phyloP scores from a whole-genome alignment of 2,797 vertebrate species.

The Myripristis murdjan region DNA sequence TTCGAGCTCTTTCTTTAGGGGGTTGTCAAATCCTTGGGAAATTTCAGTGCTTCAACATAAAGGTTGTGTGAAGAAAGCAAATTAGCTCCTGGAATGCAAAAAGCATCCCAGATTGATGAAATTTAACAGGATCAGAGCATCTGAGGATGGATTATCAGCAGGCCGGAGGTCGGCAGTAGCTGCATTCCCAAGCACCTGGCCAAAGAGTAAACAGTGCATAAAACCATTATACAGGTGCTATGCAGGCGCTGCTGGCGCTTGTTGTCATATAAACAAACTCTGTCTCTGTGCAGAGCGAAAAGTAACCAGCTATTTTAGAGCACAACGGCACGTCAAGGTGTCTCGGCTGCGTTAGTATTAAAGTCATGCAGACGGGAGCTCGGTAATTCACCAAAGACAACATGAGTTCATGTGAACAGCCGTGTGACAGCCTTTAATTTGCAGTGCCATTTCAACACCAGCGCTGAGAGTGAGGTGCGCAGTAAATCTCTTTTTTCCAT shows the following conservation, averaged over 20 bases:
- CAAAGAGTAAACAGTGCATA: constrained; percentile 11
- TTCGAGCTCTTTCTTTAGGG: too few relatives aligned
- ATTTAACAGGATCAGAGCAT: neutral
- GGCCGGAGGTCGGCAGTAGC: neutral
- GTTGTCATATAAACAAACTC: constrained; percentile 33
- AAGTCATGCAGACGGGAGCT: neutral
- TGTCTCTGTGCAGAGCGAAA: constrained; percentile 15
- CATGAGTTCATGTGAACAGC: constrained; percentile 1
- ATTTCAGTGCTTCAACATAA: too few relatives aligned
- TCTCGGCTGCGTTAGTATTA: neutral
- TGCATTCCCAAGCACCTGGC: constrained; percentile 18
- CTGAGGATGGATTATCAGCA: neutral
- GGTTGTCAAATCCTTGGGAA: too few relatives aligned
- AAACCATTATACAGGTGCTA: constrained; percentile 21
- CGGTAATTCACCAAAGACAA: neutral
- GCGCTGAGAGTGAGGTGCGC: neutral
- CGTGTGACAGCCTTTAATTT: neutral
- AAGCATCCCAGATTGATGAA: constrained; percentile 34
- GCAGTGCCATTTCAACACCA: neutral
- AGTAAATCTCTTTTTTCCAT: too few relatives aligned
- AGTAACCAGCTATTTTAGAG: neutral
- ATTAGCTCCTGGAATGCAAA: constrained; percentile 24
- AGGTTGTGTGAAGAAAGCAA: neutral
- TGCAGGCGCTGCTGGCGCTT: neutral
- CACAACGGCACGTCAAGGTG: neutral